Conservation (phyloP, 2,113 vertebrate species). For the Mustela lutreola region DNA sequence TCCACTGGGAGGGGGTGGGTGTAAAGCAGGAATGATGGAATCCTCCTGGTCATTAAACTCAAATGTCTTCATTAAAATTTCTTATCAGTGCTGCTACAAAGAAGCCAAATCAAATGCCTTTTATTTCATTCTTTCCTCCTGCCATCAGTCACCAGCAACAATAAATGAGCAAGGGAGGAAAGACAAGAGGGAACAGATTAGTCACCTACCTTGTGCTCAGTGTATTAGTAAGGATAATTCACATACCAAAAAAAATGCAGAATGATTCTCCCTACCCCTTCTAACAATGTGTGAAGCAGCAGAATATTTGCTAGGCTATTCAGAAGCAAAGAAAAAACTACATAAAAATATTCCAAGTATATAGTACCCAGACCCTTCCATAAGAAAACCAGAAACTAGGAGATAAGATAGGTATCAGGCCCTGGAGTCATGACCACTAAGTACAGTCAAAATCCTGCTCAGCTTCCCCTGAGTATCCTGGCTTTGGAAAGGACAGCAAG, state of each 20-base stretch:
- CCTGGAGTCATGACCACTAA: not conserved
- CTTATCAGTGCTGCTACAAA: not conserved
- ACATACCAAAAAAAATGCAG: not conserved
- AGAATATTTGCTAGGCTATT: not conserved
- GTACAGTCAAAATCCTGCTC: not conserved
- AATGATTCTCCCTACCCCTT: not conserved
- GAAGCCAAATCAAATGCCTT: slow-evolving; percentile 18
- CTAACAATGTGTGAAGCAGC: not conserved
- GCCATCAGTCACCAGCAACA: not conserved
- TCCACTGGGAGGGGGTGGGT: not conserved
- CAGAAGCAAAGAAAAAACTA: not conserved
- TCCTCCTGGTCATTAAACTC: not conserved
- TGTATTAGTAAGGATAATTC: not conserved
- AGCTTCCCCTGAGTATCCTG: not conserved
- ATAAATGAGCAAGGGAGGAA: not conserved
- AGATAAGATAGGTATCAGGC: not conserved
- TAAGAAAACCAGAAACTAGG: not conserved
- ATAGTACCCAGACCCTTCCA: not conserved
- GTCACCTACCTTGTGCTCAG: not conserved
- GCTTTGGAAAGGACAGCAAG: not conserved
- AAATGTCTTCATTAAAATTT: slow-evolving; percentile 35
- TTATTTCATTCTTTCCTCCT: not conserved
- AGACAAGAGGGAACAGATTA: not conserved
- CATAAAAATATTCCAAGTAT: not conserved
- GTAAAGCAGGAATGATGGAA: not conserved